Evolutionary conservation across 2,888 invertebrate genomes (phyloP), one percentile per base, ranked within the genome.

Genomic region (Standfussiana lucernea): DNA sequence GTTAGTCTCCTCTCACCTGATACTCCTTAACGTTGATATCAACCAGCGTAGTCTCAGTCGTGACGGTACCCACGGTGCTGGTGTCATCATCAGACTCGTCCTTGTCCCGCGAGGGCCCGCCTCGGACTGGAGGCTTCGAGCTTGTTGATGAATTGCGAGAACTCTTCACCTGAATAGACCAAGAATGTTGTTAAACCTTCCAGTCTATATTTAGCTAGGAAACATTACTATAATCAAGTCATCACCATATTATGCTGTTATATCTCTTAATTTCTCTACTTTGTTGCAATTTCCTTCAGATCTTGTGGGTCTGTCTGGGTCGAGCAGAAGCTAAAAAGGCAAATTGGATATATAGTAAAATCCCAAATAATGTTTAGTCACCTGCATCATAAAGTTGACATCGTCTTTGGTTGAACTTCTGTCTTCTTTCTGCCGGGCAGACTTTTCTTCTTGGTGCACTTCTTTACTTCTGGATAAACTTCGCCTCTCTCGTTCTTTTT

Each of bases 11-110:
- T 32, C 28, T 79, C 91, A 96, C 97, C 96, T 97, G 97, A 84
- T 97, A 96, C 74, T 97, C 97, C 79, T 95, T 97, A 88, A 97
- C 97, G 86, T 97, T 97, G 35, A 95, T 93, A 79, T 97, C 97
- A 2, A 97, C 97, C 7, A 98, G 94, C 35, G 98, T 98, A 1
- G 97, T 97, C 67, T 98, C 98, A 0, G 98, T 98, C 65, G 98
- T 98, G 85, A 97, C 97, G 2, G 98, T 98, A 8, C 96, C 96
- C 2, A 97, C 93, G 32, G 95, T 95, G 85, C 97, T 97, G 40
- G 95, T 91, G 32, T 97, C 97, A 79, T 97, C 97, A 79, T 97
- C 97, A 1, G 97, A 97, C 64, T 96, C 97, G 2, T 97, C 96
- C 69, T 92, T 95, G 13, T 96, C 96, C 18, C 93, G 93, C 0